These are phyloP conservation scores for Lontra canadensis DNA, from an alignment of 2,113 vertebrate species.

Conservation along the genomic window DNA sequence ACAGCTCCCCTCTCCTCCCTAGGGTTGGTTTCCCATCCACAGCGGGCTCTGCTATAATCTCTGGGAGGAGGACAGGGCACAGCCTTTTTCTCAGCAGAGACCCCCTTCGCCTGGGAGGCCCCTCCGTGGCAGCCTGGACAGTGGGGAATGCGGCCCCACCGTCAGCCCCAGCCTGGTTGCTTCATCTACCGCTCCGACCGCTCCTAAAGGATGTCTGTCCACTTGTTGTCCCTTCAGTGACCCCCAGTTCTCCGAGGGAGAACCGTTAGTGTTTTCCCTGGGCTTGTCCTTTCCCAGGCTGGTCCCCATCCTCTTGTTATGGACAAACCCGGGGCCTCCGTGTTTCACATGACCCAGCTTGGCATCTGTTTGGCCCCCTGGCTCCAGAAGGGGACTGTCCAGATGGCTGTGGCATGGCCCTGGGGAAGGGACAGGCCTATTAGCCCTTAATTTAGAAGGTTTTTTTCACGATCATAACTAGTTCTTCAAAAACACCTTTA, in stretches of 20 bases:
- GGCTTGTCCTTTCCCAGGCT: background rate
- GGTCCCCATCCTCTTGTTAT: background rate
- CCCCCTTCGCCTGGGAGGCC: background rate
- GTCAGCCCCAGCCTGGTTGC: background rate
- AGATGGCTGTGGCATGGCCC: background rate
- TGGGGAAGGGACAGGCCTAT: rapidly evolving
- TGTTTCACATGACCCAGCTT: background rate
- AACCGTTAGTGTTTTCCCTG: background rate
- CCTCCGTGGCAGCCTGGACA: background rate
- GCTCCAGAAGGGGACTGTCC: background rate
- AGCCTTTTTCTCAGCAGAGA: background rate
- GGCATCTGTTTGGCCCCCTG: no score
- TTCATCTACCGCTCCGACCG: rapidly evolving
- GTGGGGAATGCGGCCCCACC: background rate
- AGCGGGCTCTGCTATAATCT: background rate
- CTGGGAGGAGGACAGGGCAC: background rate
- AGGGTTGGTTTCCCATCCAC: background rate
- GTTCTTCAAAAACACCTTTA: background rate
- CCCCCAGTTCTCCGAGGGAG: background rate
- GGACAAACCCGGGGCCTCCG: background rate
- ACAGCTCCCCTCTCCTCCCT: background rate
- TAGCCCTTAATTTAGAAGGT: background rate
- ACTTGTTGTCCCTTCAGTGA: background rate
- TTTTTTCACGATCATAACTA: background rate
- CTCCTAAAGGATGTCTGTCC: background rate